phyloP scores from a whole-genome alignment of 2,888 invertebrate genomes.

The Macrophya alboannulata region DNA sequence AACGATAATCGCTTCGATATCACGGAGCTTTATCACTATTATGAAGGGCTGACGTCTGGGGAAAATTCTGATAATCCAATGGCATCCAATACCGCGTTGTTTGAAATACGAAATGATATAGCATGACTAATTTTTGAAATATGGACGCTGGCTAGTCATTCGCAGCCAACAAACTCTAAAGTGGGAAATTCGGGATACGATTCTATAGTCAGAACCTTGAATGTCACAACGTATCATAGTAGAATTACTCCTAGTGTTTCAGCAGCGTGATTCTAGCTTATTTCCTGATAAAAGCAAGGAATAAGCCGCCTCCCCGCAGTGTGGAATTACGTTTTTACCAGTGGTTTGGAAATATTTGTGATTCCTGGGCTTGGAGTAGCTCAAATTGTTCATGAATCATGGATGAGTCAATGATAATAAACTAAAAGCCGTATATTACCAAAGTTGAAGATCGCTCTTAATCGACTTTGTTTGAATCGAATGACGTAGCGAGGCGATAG shows the following conservation, averaged over 20 bases:
- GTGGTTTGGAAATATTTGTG: background rate
- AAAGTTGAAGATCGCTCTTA: background rate
- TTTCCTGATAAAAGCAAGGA: background rate
- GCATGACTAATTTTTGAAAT: background rate
- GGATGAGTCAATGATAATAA: background rate
- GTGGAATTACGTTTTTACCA: background rate
- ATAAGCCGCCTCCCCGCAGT: background rate
- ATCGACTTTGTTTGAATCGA: background rate
- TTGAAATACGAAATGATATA: background rate
- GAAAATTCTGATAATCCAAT: background rate
- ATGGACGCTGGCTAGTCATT: background rate
- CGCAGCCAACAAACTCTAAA: background rate
- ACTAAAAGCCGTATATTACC: background rate
- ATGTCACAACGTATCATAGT: background rate
- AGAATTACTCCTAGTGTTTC: background rate
- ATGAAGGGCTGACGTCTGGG: background rate
- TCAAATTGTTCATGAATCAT: constrained; percentile 2
- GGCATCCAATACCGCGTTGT: too few species aligned
- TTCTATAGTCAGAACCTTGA: background rate
- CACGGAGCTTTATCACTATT: constrained; percentile 2
- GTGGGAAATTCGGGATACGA: background rate
- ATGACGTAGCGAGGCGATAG: background rate
- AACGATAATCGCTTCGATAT: background rate
- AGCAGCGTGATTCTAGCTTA: background rate
- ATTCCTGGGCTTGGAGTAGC: background rate